Percentiles rank a stretch among this genome's conserved stretches.
These are phyloP conservation scores for cattle (Bos taurus) DNA, from an alignment of 2,113 vertebrate species.

Conservation along the genomic window DNA sequence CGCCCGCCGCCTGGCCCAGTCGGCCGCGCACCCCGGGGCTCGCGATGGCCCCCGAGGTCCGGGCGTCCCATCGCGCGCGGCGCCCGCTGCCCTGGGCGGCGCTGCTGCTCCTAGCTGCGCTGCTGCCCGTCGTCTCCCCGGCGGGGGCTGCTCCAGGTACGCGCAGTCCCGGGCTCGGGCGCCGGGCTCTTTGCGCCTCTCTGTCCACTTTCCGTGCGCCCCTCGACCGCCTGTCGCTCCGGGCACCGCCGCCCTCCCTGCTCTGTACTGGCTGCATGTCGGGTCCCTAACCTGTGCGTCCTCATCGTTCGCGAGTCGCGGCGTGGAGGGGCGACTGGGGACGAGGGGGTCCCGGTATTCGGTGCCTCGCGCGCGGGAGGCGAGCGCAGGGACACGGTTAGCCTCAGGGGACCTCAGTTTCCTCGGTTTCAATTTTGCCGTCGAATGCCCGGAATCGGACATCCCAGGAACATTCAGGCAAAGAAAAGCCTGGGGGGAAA, in stretches of 20 bases:
- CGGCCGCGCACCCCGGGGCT: not conserved
- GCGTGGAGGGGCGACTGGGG: not conserved
- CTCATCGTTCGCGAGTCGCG: not conserved
- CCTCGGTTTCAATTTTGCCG: not conserved
- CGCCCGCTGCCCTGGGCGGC: slow-evolving; percentile 55
- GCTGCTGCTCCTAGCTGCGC: slow-evolving; percentile 63
- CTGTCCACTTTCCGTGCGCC: not conserved
- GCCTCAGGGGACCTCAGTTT: not conserved
- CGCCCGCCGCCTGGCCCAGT: not conserved
- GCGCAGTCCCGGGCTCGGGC: not conserved
- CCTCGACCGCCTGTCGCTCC: not conserved
- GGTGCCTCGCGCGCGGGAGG: not conserved
- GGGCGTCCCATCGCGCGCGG: slow-evolving; percentile 18
- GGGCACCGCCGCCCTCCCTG: not conserved
- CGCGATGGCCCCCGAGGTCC: slow-evolving; percentile 64
- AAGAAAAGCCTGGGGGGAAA: not conserved
- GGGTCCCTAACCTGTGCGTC: slow-evolving; percentile 39
- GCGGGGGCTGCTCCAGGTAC: slow-evolving; percentile 74
- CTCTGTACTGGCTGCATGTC: not conserved
- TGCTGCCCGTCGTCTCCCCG: slow-evolving; percentile 60
- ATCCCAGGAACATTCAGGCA: not conserved
- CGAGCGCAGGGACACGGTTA: not conserved
- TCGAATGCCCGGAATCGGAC: not conserved
- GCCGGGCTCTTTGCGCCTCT: not conserved
- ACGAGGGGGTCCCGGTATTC: not conserved